Evolutionary conservation across 2,113 vertebrate genomes (phyloP), one percentile per base, ranked within the genome.

Genomic region (Amia ocellicauda): DNA sequence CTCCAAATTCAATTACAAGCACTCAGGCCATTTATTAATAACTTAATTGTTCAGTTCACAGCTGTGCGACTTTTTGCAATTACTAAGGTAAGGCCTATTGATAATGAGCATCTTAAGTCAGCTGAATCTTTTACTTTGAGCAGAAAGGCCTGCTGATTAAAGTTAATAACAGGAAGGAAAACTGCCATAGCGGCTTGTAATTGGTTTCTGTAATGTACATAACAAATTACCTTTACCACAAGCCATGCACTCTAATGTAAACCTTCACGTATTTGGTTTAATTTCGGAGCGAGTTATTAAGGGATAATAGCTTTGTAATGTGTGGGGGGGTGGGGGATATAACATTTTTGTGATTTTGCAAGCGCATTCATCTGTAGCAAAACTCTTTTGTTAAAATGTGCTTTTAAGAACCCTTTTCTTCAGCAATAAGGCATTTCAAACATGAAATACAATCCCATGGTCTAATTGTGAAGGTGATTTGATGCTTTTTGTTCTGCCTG

Each of bases 161-260:
- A 17, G 45, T 47, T 47, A 47, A 47, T 47, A 19, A 17, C 45
- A 47, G 45, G 45, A 47, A 47, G 45, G 45, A 17, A 47, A 47
- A 47, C n/a, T 47, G n/a, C 45, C 14, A 19, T 19, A 47, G 45
- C 45, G 16, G n/a, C 45, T 47, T 47, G 45, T 47, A 47, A 47
- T 47, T 47, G 45, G 45, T 17, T 47, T 47, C 45, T 47, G 45
- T 47, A 47, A 47, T 47, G 45, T 47, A n/a, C 4, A 47, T 47
- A 47, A 47, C 45, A 47, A 47, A 47, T 47, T 47, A 47, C n/a
- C 4, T 47, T 19, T 47, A 16, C 16, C 45, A 36, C 31, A 36
- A 36, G 5, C 31, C 5, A 36, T 47, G n/a, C 45, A 47, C 4
- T 47, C 43, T 47, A 36, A 36, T 36, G 31, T 36, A 36, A 36